Base-by-base conservation (phyloP, 53 echinoderm and acorn worm genomes). In the Antedon mediterranea region DNA sequence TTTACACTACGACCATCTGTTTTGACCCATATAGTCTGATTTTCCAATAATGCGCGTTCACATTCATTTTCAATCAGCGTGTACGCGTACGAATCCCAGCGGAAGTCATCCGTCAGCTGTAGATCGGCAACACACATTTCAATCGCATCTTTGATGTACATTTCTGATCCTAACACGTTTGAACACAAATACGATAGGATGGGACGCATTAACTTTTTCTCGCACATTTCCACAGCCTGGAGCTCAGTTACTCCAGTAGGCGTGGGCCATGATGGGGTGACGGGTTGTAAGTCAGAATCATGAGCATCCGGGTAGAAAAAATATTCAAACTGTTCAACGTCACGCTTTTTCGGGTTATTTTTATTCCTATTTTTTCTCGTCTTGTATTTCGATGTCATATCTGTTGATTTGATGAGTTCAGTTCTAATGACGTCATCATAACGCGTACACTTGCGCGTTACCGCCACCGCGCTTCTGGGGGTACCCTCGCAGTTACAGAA, bases 61-160 rank as follows among this genome's bases (percentile, higher is more conserved):
- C 97, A 97, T 44, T 89, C 84, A 73, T 92, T 97, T 76, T 97
- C 97, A 5, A 97, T 75, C 28, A 97, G 34, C 29, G 92, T 88
- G 11, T 88, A 81, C 15, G 90, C 85, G 34, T 92, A 89, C 15
- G 83, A 85, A n/a, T 85, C 79, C 92, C 97, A 97, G 6, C 81
- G 82, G 4, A 92, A 79, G 71, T 97, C 89, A 75, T 97, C 97
- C 9, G 97, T 97, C 43, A 97, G 77, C 71, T 89, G 92, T 28
- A 97, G 83, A 71, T 97, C 97, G 20, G 85, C 86, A 7, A 89
- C 74, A 74, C 97, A 97, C 84, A 97, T 85, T 75, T 89, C 84
- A 6, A 97, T 80, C 0, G 97, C 92, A 77, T 97, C 92, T 15
- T 86, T 79, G 29, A 93, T 82, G 80, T 89, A 91, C 83, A 89